phyloP scores from a whole-genome alignment of 2,797 vertebrate species.

The Halcyon badia region DNA sequence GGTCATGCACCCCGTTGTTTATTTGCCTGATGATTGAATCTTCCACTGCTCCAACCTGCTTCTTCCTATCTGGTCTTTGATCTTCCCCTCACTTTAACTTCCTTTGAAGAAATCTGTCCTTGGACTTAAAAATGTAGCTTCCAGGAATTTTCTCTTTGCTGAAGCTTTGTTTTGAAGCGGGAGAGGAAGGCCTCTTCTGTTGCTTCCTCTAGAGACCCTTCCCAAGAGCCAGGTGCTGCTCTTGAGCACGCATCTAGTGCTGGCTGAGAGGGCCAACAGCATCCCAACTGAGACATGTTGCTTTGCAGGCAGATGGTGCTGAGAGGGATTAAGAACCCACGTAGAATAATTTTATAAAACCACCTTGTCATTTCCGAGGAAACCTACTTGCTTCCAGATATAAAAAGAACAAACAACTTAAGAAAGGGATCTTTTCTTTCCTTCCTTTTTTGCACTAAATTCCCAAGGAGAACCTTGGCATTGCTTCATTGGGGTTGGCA shows the following conservation, averaged over 20 bases:
- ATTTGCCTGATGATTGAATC: conserved; percentile 46
- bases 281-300: rapidly evolving
- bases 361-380: not conserved
- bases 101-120: conserved; percentile 56
- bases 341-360: not conserved
- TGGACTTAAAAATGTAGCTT: conserved; percentile 33
- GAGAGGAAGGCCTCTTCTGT: conserved; percentile 27
- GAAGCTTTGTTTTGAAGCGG: conserved; percentile 38
- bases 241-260: not conserved
- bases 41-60: conserved; percentile 42
- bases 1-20: conserved; percentile 38
- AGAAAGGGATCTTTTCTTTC: not conserved
- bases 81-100: conserved; percentile 37
- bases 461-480: not conserved
- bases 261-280: not conserved
- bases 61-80: conserved; percentile 61
- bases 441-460: not conserved
- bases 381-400: not conserved
- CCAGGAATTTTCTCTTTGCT: conserved; percentile 60
- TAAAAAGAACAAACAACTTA: not conserved
- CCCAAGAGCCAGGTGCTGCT: conserved; percentile 9
- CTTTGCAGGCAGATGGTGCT: not conserved
- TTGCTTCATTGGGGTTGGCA: not conserved
- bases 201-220: conserved; percentile 31
- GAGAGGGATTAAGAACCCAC: not conserved